phyloP scores from a whole-genome alignment of 1,140 invertebrate genomes.

The Thaumatotibia leucotreta region DNA sequence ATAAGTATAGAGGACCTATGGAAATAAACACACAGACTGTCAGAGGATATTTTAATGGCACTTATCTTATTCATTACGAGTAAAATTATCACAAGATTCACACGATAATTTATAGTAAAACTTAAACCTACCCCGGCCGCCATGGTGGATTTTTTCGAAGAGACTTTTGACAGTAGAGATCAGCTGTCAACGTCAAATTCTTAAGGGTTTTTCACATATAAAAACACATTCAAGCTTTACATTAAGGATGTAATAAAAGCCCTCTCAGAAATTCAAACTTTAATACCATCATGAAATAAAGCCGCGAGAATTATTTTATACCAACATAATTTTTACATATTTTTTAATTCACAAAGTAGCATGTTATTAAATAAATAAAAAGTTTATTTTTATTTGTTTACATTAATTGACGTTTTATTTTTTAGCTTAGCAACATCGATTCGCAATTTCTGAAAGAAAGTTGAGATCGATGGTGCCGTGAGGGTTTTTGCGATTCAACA shows the following conservation, averaged over 20 bases:
- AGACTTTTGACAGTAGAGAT: conserved; percentile 32
- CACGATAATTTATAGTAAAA: conserved; percentile 44
- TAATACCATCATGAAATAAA: not conserved
- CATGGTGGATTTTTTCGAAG: conserved; percentile 66
- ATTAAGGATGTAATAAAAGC: not conserved
- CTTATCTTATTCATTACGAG: conserved; percentile 21
- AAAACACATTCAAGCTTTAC: not conserved
- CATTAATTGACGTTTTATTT: conserved; percentile 16
- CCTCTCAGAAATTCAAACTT: too few relatives aligned
- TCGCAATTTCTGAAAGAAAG: conserved; percentile 20
- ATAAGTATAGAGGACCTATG: conserved; percentile 97
- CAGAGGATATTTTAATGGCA: conserved; percentile 20
- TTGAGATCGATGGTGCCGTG: conserved; percentile 49
- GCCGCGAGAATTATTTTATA: not conserved
- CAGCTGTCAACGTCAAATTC: conserved; percentile 14
- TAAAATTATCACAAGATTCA: conserved; percentile 32
- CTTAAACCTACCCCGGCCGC: conserved; percentile 70
- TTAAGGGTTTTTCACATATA: not conserved
- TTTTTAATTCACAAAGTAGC: too few relatives aligned
- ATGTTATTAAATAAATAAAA: too few relatives aligned
- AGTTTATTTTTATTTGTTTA: too few relatives aligned
- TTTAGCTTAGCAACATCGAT: conserved; percentile 16
- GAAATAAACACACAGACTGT: conserved; percentile 65
- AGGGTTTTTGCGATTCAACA: conserved; percentile 19
- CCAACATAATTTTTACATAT: too few relatives aligned